Base-by-base conservation (phyloP, 2,888 invertebrate genomes). In the Dryobota labecula region DNA sequence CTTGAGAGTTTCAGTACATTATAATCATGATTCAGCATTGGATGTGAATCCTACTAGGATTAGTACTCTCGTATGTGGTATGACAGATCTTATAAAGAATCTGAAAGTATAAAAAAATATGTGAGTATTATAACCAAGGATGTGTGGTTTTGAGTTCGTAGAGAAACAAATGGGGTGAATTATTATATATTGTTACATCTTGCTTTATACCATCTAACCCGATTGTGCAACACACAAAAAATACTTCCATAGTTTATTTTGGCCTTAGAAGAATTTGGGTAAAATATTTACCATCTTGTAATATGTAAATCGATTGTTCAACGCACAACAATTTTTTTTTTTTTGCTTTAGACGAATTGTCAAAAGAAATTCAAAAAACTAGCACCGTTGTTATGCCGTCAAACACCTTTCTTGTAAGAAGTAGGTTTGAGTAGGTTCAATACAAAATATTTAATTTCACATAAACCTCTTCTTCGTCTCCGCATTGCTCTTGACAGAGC, bases 21-120 rank as follows among this genome's bases (percentile, higher is more conserved):
- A 85, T 64, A 80, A 85, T 74, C 85, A 78, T 76, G 77, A 84
- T 60, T 80, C 78, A 73, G 68, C 72, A 53, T 72, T 72, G 70
- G 62, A 79, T 74, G 64, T 60, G 61, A 73, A 78, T 45, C 41
- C 70, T 74, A 73, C 62, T 4, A 70, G 70, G 74, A 70, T 68
- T 75, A 70, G 63, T 43, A 51, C 43, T 64, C 36, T 69, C 57
- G n/a, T 11, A 57, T 56, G 27, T 45, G 3, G 36, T 38, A 53
- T 60, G 43, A 58, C 7, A 63, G 11, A 15, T 33, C 41, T 69
- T 27, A n/a, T 47, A 60, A 24, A 49, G 13, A 33, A 36, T 45
- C 5, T 20, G 27, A 33, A 33, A 3, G 20, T 18, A 43, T n/a
- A 30, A 45, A 33, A 53, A 63, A 38, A 75, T 30, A 45, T 27